These are phyloP conservation scores for Vireo griseus DNA, from an alignment of 2,797 vertebrate genomes.

Conservation along the genomic window DNA sequence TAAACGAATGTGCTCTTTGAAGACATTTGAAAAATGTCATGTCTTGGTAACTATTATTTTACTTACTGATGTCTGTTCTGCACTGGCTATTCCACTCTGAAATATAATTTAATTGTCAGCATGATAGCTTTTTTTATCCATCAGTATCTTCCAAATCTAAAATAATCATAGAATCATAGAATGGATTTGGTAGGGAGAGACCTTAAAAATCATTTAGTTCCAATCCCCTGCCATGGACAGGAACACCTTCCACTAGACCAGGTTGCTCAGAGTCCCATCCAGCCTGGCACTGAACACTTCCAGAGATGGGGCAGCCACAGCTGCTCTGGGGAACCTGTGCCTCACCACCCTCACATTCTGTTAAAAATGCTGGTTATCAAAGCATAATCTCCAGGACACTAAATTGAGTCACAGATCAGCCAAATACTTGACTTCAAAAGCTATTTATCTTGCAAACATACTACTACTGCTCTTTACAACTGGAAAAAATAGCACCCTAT, in stretches of 20 bases:
- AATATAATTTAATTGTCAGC: slow-evolving; percentile 21
- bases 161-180: neutral
- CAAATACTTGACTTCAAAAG: neutral
- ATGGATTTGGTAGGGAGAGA: neutral
- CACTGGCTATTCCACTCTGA: neutral
- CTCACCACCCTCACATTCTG: neutral
- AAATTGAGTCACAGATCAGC: neutral
- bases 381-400: neutral
- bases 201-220: neutral
- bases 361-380: neutral
- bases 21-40: slow-evolving; percentile 56
- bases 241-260: neutral
- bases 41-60: slow-evolving; percentile 13
- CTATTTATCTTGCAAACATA: neutral
- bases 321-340: neutral
- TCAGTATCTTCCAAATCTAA: neutral
- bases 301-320: neutral
- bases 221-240: neutral
- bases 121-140: neutral
- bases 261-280: neutral
- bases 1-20: slow-evolving; percentile 1
- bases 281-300: neutral
- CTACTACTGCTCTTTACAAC: neutral
- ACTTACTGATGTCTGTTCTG: neutral
- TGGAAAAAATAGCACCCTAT: neutral